Conservation (phyloP, 53 echinoderm and acorn worm species). For the Stichopus horrens region DNA sequence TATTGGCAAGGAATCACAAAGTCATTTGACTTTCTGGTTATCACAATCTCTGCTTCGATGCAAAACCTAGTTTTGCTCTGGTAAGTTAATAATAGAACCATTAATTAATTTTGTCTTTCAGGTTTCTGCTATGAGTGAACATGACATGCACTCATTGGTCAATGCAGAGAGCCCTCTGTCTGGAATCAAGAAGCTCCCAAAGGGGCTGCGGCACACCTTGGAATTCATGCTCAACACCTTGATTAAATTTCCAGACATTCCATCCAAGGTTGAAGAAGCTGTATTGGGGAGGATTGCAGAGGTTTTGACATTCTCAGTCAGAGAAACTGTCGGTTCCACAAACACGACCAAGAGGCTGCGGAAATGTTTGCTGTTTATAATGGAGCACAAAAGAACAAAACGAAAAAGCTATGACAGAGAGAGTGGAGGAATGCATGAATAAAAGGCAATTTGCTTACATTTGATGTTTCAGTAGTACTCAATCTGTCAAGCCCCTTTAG, state of each 20-base stretch:
- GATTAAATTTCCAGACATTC: constrained; percentile 51
- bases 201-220: constrained; percentile 69
- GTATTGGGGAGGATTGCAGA: constrained; percentile 36
- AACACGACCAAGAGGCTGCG: constrained; percentile 1
- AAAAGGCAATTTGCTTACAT: no score
- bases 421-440: no score
- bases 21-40: no score
- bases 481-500: no score
- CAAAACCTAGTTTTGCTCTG: no score
- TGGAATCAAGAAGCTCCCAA: constrained; percentile 19
- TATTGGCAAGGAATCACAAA: no score
- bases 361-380: constrained; percentile 6
- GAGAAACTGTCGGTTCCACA: neutral
- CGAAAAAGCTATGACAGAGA: neutral
- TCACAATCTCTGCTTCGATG: no score
- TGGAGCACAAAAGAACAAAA: constrained; percentile 10
- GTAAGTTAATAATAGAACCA: no score
- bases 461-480: no score
- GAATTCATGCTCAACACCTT: constrained; percentile 76
- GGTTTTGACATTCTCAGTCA: constrained; percentile 24
- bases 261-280: constrained; percentile 46
- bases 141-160: neutral
- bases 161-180: neutral
- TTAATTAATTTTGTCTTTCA: neutral
- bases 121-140: constrained; percentile 1